A percentile compares a stretch with the other conserved stretches of the same genome.
These are phyloP conservation scores for Archivesica marissinica DNA, from an alignment of 1,140 invertebrate species.

Conservation along the genomic window DNA sequence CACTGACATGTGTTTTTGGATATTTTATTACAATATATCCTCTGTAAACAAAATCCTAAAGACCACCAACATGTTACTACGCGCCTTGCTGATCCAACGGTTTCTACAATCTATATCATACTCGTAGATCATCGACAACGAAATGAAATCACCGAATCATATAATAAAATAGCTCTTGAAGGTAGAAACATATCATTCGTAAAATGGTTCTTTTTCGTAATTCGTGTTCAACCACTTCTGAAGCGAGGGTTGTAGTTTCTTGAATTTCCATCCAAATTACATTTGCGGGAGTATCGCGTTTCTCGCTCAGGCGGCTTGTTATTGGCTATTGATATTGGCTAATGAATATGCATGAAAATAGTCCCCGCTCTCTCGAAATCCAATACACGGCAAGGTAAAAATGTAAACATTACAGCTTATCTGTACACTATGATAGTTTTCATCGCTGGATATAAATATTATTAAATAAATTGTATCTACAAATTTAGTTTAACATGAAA, in stretches of 20 bases:
- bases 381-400: slow-evolving; percentile 40
- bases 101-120: slow-evolving; percentile 29
- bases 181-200: slow-evolving; percentile 28
- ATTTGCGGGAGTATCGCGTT: slow-evolving; percentile 17
- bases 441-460: neutral
- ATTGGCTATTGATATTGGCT: slow-evolving; percentile 63
- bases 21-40: slow-evolving; percentile 14
- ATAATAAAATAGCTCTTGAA: slow-evolving; percentile 47
- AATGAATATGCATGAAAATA: slow-evolving; percentile 72
- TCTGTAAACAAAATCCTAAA: neutral
- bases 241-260: neutral
- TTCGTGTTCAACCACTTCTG: slow-evolving; percentile 14
- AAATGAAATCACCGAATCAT: slow-evolving; percentile 40
- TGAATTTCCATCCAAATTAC: slow-evolving; percentile 14
- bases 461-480: neutral
- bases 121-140: slow-evolving; percentile 23
- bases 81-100: neutral
- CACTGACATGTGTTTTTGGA: slow-evolving; percentile 20
- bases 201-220: slow-evolving; percentile 28
- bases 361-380: slow-evolving; percentile 42
- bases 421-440: neutral
- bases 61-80: slow-evolving; percentile 45
- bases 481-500: neutral
- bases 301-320: slow-evolving; percentile 15
- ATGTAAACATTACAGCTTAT: slow-evolving; percentile 19